phyloP scores from a whole-genome alignment of 2,888 invertebrate species.

The Dolomedes plantarius region DNA sequence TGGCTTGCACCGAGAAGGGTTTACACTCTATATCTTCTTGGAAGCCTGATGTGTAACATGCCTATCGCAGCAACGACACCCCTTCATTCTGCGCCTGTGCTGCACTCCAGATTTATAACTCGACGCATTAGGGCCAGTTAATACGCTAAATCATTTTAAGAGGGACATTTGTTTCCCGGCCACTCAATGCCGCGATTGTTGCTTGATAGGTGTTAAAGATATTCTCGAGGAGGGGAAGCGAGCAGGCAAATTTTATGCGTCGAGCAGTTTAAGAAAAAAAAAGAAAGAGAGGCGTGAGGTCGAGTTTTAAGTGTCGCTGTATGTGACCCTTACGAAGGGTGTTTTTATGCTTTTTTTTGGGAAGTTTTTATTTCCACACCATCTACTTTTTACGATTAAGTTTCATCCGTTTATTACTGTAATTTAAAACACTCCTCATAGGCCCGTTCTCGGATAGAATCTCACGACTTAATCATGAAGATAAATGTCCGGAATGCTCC shows the following conservation, averaged over 20 bases:
- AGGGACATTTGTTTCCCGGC: slow-evolving; percentile 50
- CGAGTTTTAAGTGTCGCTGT: not conserved
- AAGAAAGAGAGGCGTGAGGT: slow-evolving; percentile 20
- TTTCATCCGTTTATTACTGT: slow-evolving; percentile 47
- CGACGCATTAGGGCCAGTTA: not conserved
- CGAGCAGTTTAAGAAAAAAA: not conserved
- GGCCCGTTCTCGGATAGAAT: not conserved
- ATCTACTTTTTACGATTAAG: slow-evolving; percentile 16
- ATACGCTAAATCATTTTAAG: slow-evolving; percentile 63
- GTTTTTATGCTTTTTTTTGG: not conserved
- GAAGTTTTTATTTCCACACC: not conserved
- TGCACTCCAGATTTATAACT: slow-evolving; percentile 32
- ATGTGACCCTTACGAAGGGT: not conserved
- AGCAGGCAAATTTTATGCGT: slow-evolving; percentile 23
- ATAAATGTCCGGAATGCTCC: not conserved
- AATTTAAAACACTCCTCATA: slow-evolving; percentile 50
- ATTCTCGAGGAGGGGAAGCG: not conserved
- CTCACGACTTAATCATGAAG: slow-evolving; percentile 50
- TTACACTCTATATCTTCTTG: slow-evolving; percentile 34
- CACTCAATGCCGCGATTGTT: slow-evolving; percentile 36
- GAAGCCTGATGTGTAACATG: slow-evolving; percentile 46
- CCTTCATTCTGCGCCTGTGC: slow-evolving; percentile 19
- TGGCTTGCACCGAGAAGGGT: slow-evolving; percentile 11
- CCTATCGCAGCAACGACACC: slow-evolving; percentile 19
- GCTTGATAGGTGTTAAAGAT: slow-evolving; percentile 61